These are phyloP conservation scores for human (Homo sapiens) DNA, from an alignment of 2,113 vertebrate species.

Conservation along the genomic window DNA sequence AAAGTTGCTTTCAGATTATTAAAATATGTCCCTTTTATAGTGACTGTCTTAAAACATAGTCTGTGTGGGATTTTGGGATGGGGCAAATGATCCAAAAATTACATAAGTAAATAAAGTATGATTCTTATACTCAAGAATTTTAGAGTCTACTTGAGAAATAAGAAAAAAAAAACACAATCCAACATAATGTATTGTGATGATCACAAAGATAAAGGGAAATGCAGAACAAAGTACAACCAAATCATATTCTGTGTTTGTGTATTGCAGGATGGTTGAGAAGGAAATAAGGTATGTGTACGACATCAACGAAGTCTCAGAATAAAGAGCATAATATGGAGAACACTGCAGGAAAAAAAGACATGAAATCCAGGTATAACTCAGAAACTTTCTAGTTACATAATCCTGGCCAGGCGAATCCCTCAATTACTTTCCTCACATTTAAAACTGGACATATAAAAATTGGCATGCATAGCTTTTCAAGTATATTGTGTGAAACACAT, in stretches of 20 bases:
- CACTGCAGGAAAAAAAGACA: not conserved
- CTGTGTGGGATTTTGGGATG: not conserved
- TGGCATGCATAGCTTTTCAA: not conserved
- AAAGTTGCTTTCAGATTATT: not conserved
- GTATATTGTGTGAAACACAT: not conserved
- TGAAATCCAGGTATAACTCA: not conserved
- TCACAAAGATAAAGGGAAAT: not conserved
- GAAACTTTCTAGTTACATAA: not conserved
- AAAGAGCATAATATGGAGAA: not conserved
- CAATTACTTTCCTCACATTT: not conserved
- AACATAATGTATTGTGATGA: not conserved
- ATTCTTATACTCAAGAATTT: not conserved
- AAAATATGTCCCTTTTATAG: not conserved
- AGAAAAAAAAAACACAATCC: too few relatives aligned
- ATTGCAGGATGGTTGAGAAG: not conserved
- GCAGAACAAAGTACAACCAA: not conserved
- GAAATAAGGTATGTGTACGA: not conserved
- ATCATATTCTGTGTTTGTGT: not conserved
- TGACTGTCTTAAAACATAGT: not conserved
- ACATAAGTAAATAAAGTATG: not conserved
- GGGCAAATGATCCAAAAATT: not conserved
- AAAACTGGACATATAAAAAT: not conserved
- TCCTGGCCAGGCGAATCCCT: not conserved
- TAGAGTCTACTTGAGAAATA: not conserved
- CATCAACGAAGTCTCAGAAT: not conserved